phyloP scores from a whole-genome alignment of 2,888 invertebrate genomes.

The Eupithecia pulchellata region DNA sequence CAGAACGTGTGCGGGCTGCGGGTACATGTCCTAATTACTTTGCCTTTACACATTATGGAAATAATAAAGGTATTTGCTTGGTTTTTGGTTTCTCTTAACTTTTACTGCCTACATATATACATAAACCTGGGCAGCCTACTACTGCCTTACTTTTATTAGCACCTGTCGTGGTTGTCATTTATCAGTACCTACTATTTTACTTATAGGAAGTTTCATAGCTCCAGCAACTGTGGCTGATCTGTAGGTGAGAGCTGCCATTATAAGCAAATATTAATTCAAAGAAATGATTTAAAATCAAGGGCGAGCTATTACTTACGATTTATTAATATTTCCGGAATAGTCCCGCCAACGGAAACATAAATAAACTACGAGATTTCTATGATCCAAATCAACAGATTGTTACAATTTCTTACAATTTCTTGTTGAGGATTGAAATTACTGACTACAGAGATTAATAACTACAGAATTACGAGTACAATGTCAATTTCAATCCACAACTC shows the following conservation, averaged over 20 bases:
- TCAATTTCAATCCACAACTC: not conserved
- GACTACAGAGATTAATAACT: too few species aligned
- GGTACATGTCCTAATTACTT: conserved; percentile 31
- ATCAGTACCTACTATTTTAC: not conserved
- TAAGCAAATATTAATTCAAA: not conserved
- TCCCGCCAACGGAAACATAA: conserved; percentile 5
- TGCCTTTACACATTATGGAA: conserved; percentile 23
- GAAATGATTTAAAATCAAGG: conserved; percentile 10
- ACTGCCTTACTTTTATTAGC: not conserved
- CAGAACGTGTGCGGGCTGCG: conserved; percentile 27
- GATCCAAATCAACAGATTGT: not conserved
- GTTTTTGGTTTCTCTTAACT: not conserved
- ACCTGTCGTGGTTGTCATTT: not conserved
- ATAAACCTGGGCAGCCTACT: not conserved
- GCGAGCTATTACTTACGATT: not conserved
- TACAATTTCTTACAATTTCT: not conserved
- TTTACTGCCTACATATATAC: not conserved
- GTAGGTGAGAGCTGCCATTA: not conserved
- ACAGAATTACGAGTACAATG: too few species aligned
- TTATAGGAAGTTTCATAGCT: not conserved
- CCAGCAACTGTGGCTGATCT: not conserved
- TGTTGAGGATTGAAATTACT: too few species aligned
- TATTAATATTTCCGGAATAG: conserved; percentile 11
- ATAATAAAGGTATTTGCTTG: conserved; percentile 17
- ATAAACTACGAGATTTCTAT: conserved; percentile 9